A percentile compares a stretch with the other conserved stretches of the same genome.
phyloP scores from a whole-genome alignment of 1,140 invertebrate genomes.

The Brachionus koreanus region DNA sequence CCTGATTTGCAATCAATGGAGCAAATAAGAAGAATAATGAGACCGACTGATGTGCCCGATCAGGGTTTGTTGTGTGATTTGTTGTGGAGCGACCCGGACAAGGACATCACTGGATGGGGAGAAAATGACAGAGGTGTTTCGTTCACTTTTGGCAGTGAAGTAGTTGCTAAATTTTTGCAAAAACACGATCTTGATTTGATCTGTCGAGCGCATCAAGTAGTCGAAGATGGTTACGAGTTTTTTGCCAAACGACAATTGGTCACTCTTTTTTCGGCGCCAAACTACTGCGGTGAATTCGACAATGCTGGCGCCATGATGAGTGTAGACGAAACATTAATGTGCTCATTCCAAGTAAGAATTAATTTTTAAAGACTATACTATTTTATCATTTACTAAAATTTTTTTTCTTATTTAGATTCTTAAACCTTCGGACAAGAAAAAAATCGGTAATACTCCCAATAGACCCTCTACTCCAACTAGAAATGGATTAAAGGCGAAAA shows the following conservation, averaged over 20 bases:
- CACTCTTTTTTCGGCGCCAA: too few relatives aligned
- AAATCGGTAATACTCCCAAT: neutral
- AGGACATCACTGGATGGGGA: constrained; percentile 64
- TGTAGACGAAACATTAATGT: constrained; percentile 98
- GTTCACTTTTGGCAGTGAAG: constrained; percentile 64
- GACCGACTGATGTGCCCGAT: constrained; percentile 64
- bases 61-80: constrained; percentile 65
- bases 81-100: too few relatives aligned
- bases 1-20: too few relatives aligned
- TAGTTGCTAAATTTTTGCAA: constrained; percentile 64
- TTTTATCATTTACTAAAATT: neutral
- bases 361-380: neutral
- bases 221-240: constrained; percentile 97
- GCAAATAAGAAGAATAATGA: constrained; percentile 63
- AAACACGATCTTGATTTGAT: constrained; percentile 64
- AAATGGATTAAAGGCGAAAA: constrained; percentile 20
- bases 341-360: constrained; percentile 71
- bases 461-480: constrained; percentile 27
- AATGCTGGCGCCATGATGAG: constrained; percentile 99
- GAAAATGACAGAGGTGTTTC: constrained; percentile 64
- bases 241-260: constrained; percentile 94
- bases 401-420: constrained; percentile 11
- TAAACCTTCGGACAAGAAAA: constrained; percentile 44
- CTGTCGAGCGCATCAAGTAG: constrained; percentile 64
- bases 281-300: too few relatives aligned